A percentile compares a stretch with the other conserved stretches of the same genome.
These are phyloP conservation scores for Tuta absoluta DNA, from an alignment of 2,888 invertebrate species.

Conservation along the genomic window DNA sequence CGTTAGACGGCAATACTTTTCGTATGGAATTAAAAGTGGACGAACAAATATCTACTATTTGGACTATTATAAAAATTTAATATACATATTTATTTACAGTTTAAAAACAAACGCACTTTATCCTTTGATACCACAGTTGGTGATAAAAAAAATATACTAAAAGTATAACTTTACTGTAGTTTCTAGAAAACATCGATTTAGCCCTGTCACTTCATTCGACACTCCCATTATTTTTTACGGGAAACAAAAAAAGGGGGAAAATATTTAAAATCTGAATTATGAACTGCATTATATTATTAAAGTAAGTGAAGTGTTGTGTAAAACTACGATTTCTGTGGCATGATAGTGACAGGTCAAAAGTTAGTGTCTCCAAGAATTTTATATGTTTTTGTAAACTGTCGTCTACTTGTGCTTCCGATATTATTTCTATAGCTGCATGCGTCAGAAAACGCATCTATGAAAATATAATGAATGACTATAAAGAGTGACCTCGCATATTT, in stretches of 20 bases:
- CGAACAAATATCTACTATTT: constrained; percentile 74
- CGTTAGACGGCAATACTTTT: constrained; percentile 73
- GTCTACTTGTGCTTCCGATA: constrained; percentile 13
- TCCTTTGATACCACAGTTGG: not conserved
- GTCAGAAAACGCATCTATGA: constrained; percentile 35
- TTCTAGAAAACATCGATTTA: too few relatives aligned
- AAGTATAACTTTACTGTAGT: constrained; percentile 5
- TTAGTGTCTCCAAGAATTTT: too few relatives aligned
- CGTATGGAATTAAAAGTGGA: constrained; percentile 75
- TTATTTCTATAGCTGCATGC: constrained; percentile 31
- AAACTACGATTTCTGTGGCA: too few relatives aligned
- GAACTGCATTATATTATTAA: too few relatives aligned
- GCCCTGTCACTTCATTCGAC: too few relatives aligned
- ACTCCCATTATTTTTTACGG: too few relatives aligned
- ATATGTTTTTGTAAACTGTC: not conserved
- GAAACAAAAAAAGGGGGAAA: too few relatives aligned
- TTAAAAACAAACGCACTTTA: constrained; percentile 59
- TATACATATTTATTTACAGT: constrained; percentile 63
- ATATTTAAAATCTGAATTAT: too few relatives aligned
- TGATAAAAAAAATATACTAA: too few relatives aligned
- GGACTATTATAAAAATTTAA: constrained; percentile 70
- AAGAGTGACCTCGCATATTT: constrained; percentile 35
- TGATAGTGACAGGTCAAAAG: too few relatives aligned
- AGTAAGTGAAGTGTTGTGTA: too few relatives aligned
- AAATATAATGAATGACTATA: constrained; percentile 33